Base-by-base conservation (phyloP, 2,113 vertebrate species). In the Neolamprologus brichardi region DNA sequence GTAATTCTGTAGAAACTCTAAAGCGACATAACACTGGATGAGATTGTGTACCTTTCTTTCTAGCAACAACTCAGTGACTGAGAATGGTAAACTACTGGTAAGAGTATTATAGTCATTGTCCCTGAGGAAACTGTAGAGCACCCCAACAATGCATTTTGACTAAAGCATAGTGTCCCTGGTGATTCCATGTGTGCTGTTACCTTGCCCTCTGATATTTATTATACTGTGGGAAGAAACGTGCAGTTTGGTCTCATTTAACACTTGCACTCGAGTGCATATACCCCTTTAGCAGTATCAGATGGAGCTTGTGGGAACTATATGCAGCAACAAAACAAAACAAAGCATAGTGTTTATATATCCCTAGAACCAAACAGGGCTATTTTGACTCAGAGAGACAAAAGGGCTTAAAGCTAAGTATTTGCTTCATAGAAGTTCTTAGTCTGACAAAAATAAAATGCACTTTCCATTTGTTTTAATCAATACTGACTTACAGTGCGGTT, bases 61-160 rank as follows among this genome's bases (percentile, higher is more conserved):
- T 20, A 90, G 79, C 82, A 88, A 83, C 81, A 86, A 67, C 80
- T 84, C 87, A 87, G 70, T 84, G 70, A 84, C 80, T 78, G 83
- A 88, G 89, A 80, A 60, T 1, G 28, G 52, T 56, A 82, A 18
- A 56, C 84, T 94, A 79, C 88, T 91, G 93, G 88, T 93, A 89
- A 91, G 83, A 84, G 84, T 84, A 89, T 93, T 92, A 95, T 88
- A 87, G 88, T 82, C 90, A 88, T 60, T 84, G 88, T 92, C 92
- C 86, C 81, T 44, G 80, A 89, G 91, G 87, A 95, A 95, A 95
- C 88, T 15, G 85, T 82, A 78, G 82, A 83, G 90, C 92, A 91
- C 94, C 91, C 90, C 89, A 94, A 91, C 92, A 91, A 88, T 90
- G 89, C 75, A 54, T 93, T 95, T 93, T 89, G 86, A 92, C 90